Evolutionary conservation across 2,113 vertebrate genomes (phyloP).

Genomic region (Sebastes schlegelii): DNA sequence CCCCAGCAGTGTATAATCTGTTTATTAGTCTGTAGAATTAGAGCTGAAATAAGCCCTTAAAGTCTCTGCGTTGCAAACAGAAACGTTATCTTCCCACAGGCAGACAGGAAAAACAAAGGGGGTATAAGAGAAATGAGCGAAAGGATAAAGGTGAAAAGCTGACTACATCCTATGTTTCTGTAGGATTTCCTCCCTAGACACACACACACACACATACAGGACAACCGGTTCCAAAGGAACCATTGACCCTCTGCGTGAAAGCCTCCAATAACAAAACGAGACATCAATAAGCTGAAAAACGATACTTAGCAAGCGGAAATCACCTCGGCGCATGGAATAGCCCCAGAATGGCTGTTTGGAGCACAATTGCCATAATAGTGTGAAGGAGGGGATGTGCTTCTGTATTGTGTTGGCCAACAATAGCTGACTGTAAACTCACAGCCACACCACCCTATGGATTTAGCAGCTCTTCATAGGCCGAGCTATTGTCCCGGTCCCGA

Average conservation of each 20-base stretch:
- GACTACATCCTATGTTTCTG: constrained; percentile 63
- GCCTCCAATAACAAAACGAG: constrained; percentile 75
- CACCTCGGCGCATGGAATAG: constrained; percentile 65
- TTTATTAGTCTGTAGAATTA: constrained; percentile 9
- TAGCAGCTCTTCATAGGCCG: constrained; percentile 56
- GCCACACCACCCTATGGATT: constrained; percentile 72
- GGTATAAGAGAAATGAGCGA: constrained; percentile 53
- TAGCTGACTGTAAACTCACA: constrained; percentile 72
- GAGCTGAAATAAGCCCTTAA: constrained; percentile 28
- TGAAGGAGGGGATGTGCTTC: constrained; percentile 69
- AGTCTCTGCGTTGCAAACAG: constrained; percentile 35
- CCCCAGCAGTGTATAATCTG: background rate
- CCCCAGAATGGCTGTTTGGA: constrained; percentile 71
- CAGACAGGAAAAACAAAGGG: constrained; percentile 65
- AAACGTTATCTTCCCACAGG: constrained; percentile 52
- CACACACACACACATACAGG: constrained; percentile 39
- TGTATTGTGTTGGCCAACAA: constrained; percentile 80
- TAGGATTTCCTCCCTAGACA: constrained; percentile 59
- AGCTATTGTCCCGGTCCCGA: constrained; percentile 68
- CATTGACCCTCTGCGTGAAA: constrained; percentile 77
- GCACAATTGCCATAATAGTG: constrained; percentile 63
- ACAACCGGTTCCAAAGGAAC: constrained; percentile 70
- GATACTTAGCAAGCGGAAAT: constrained; percentile 78
- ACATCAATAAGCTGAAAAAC: constrained; percentile 81
- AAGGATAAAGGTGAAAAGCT: constrained; percentile 68